Base-by-base conservation (phyloP, 23 tunicate species). In the Ascidia mentula region DNA sequence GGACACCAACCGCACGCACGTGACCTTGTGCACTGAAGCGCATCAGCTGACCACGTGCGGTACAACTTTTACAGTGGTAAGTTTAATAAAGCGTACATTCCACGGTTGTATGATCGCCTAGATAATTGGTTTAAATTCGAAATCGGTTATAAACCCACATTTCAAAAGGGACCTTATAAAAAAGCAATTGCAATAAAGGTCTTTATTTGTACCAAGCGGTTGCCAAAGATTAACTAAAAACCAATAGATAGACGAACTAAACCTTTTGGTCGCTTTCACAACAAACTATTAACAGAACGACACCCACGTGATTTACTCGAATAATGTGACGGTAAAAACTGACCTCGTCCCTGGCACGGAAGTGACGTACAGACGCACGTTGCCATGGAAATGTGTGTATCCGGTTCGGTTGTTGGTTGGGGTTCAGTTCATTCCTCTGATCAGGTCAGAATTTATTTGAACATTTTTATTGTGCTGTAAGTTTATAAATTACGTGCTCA, bases 311-410 rank as follows among this genome's bases (percentile, higher is more conserved):
- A 40, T 74, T 24, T 83, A 77, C 60, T 69, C 81, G 3, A 89
- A 89, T 76, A 78, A 83, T 85, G 88, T 89, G 42, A 79, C 82
- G 22, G 31, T 84, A 15, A 9, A 35, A 12, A 28, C 36, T 30
- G 36, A 6, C 7, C 9, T 37, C 3, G 59, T 22, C 5, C 8
- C 20, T 33, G 32, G 7, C 0, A 45, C 37, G 6, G 18, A 45
- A 7, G 20, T 46, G 73, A 32, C 46, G 37, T 32, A 78, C 74
- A 73, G 34, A 20, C 74, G 79, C 1, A 36, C 80, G 77, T 80
- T 89, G 37, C 88, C 87, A 37, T 89, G 95, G 95, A 79, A 69
- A 53, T 89, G 95, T 61, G 69, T 76, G 6, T 89, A 85, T 69
- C 95, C 95, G 18, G 45, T 84, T 40, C 82, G 77, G 35, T 13